These are phyloP conservation scores for Clistopyga incitator DNA, from an alignment of 2,888 invertebrate species.

Conservation along the genomic window DNA sequence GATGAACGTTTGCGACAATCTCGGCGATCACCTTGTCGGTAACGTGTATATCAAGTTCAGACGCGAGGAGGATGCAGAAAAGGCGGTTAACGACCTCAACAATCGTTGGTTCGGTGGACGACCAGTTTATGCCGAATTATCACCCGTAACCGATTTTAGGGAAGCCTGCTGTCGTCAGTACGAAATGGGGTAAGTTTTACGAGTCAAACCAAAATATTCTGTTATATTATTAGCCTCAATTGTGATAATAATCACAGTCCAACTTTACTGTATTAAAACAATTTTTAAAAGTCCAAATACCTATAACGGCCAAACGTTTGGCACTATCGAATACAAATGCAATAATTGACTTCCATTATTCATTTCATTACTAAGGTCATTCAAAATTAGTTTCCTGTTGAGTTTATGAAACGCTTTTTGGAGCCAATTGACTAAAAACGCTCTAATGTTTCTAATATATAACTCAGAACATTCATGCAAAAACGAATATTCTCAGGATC, in stretches of 20 bases:
- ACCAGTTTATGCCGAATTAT: conserved; percentile 98
- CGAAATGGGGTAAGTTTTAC: conserved; percentile 94
- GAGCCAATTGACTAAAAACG: no score
- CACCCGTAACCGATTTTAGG: conserved; percentile 99
- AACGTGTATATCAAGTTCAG: conserved; percentile 99
- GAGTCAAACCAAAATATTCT: background rate
- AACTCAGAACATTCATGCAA: no score
- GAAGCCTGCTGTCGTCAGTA: conserved; percentile 99
- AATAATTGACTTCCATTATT: no score
- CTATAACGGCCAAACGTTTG: no score
- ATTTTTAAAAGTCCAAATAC: no score
- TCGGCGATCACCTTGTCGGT: conserved; percentile 99
- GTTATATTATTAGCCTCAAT: background rate
- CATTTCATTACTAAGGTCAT: no score
- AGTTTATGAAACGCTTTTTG: no score
- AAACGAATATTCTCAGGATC: no score
- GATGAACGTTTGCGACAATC: conserved; percentile 99
- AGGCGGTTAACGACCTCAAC: conserved; percentile 98
- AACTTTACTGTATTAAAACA: no score
- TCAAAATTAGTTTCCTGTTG: no score
- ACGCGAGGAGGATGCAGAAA: conserved; percentile 99
- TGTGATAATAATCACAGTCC: background rate
- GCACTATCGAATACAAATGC: no score
- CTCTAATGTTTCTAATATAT: no score
- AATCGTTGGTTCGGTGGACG: conserved; percentile 99